Evolutionary conservation across 2,797 vertebrate species (phyloP), one percentile per base, ranked within the genome.

Genomic region (Pogonophryne albipinna): DNA sequence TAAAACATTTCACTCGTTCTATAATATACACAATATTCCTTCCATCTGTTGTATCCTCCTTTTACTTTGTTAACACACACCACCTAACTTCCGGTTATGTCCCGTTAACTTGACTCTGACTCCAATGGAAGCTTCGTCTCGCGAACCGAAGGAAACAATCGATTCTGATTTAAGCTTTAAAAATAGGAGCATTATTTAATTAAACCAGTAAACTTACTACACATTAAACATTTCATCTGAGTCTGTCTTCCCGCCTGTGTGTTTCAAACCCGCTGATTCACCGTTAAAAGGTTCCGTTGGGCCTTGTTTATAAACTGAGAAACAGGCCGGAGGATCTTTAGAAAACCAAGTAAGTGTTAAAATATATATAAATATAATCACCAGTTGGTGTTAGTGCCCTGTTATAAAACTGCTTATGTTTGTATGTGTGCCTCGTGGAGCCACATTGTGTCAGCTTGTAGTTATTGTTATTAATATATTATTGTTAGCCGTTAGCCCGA

Each of bases 261-360:
- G 49, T 31, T 64, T 44, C 0, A 23, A 49, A 44, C 15, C 47
- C 55, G 4, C n/a, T 1, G 31, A 64, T 63, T 23, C 0, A 45
- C 60, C 51, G 58, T 19, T 17, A 49, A 42, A 69, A 55, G 71
- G 67, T 62, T 19, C 46, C 62, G 67, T 62, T 74, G 27, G 85
- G 87, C 85, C 91, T 94, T 94, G 95, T 95, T 95, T 94, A 94
- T 95, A 94, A 86, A 89, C 89, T 83, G 79, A 78, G 71, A 74
- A 70, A 64, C 72, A 83, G 86, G 88, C 84, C 17, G 83, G 69
- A 57, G 50, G 79, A 52, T 80, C 89, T 88, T 89, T 85, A 82
- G 66, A 83, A 87, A 86, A 88, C 85, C 91, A 91, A 90, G 92
- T 94, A 90, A 89, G 92, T 90, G 16, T 0, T 20, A 3, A 59